Evolutionary conservation across 2,888 invertebrate genomes (phyloP).

Genomic region (Nephrotoma guestfalica): DNA sequence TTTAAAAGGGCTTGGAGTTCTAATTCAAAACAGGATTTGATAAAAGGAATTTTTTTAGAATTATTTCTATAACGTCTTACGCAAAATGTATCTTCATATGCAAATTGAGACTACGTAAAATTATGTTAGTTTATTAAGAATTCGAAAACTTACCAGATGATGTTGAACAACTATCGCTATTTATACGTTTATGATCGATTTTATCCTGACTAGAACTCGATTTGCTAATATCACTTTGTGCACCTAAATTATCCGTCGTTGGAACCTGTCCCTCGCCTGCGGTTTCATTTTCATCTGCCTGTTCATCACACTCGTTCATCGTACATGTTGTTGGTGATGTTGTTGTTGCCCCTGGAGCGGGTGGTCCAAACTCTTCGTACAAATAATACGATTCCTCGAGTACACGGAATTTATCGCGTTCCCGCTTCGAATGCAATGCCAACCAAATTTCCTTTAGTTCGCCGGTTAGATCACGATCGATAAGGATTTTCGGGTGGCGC

Average conservation of each 20-base stretch:
- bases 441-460: slow-evolving; percentile 62
- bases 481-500: slow-evolving; percentile 41
- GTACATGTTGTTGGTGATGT: neutral
- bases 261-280: neutral
- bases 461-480: slow-evolving; percentile 53
- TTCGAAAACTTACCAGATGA: neutral
- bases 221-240: neutral
- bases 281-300: neutral
- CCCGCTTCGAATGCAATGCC: slow-evolving; percentile 46
- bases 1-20: too few relatives aligned
- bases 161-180: neutral
- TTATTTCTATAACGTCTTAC: too few relatives aligned
- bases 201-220: slow-evolving; percentile 1
- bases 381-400: slow-evolving; percentile 11
- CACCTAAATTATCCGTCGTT: neutral
- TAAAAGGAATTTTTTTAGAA: too few relatives aligned
- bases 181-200: neutral
- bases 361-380: slow-evolving; percentile 15
- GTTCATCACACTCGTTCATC: neutral
- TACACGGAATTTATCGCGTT: slow-evolving; percentile 28
- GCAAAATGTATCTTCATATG: too few relatives aligned
- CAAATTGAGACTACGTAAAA: too few relatives aligned
- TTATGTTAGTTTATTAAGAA: too few relatives aligned
- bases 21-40: too few relatives aligned
- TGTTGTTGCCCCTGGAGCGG: neutral